A percentile compares a stretch with the other conserved stretches of the same genome.
Conservation (phyloP, 2,113 vertebrate species). For the Lampris incognitus region DNA sequence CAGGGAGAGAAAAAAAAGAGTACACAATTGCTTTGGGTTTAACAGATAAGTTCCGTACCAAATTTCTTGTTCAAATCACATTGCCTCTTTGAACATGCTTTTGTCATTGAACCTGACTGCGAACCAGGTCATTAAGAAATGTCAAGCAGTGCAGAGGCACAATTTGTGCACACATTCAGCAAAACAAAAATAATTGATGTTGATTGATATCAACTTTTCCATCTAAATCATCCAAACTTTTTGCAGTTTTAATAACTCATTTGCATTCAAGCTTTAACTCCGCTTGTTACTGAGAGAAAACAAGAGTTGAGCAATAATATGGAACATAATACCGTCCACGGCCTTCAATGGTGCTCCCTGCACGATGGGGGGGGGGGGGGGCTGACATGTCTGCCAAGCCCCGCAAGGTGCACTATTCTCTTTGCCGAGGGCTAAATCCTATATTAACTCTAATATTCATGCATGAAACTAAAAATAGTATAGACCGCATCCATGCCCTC, state of each 20-base stretch:
- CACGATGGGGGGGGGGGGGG: slow-evolving; percentile 31
- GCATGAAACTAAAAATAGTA: slow-evolving; percentile 37
- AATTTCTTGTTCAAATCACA: slow-evolving; percentile 16
- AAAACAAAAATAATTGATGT: slow-evolving; percentile 68
- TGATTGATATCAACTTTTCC: slow-evolving; percentile 57
- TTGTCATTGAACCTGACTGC: slow-evolving; percentile 49
- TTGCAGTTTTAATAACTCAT: slow-evolving; percentile 54
- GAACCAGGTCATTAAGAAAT: slow-evolving; percentile 69
- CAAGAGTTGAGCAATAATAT: slow-evolving; percentile 19
- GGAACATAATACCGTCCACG: slow-evolving; percentile 9
- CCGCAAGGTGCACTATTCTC: slow-evolving; percentile 40
- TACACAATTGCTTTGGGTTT: slow-evolving; percentile 45
- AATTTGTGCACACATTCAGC: slow-evolving; percentile 32
- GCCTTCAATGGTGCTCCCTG: slow-evolving; percentile 33
- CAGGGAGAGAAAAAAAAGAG: not conserved
- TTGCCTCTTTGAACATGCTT: slow-evolving; percentile 55
- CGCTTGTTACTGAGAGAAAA: slow-evolving; percentile 40
- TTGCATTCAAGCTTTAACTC: slow-evolving; percentile 32
- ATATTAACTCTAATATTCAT: slow-evolving; percentile 49
- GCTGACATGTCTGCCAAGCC: slow-evolving; percentile 28
- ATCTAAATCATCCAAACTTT: slow-evolving; percentile 46
- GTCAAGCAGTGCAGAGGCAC: slow-evolving; percentile 58
- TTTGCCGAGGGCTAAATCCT: slow-evolving; percentile 53
- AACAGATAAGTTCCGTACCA: slow-evolving; percentile 15
- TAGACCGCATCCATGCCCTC: slow-evolving; percentile 23